Conservation (phyloP, 2,797 vertebrate genomes). For the Adelosebastes latens region DNA sequence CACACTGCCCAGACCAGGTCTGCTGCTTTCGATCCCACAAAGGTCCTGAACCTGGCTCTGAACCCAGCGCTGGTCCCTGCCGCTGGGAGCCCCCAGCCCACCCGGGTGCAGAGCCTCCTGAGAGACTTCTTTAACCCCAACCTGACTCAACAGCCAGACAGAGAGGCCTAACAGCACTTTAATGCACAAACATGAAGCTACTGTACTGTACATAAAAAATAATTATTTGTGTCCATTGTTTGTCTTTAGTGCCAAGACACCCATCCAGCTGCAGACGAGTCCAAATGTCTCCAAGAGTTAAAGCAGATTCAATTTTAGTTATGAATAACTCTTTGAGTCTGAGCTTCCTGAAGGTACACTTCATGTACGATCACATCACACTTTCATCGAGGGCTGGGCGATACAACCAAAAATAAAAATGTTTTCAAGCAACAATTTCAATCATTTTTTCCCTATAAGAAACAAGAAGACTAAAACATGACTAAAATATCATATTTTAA, state of each 20-base stretch:
- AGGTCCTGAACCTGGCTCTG: conserved; percentile 25
- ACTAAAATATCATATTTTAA: background rate
- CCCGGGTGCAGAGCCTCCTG: conserved; percentile 64
- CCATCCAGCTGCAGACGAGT: background rate
- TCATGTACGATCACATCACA: background rate
- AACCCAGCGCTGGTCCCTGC: conserved; percentile 29
- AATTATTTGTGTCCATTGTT: conserved; percentile 1
- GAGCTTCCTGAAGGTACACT: background rate
- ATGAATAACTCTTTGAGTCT: background rate
- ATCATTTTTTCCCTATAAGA: background rate
- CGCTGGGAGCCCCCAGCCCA: conserved; percentile 24
- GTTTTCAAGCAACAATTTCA: background rate
- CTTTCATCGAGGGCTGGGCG: background rate
- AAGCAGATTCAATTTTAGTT: background rate
- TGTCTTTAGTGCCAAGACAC: background rate
- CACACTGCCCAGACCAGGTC: conserved; percentile 83
- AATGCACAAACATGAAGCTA: background rate
- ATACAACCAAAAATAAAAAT: background rate
- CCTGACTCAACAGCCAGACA: conserved; percentile 50
- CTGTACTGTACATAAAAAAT: background rate
- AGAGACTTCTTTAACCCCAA: conserved; percentile 74
- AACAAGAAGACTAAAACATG: background rate
- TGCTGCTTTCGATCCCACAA: conserved; percentile 13
- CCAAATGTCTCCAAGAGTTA: background rate
- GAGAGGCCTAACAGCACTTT: conserved; percentile 44